phyloP scores from a whole-genome alignment of 2,113 vertebrate genomes.

The Dasypus novemcinctus region DNA sequence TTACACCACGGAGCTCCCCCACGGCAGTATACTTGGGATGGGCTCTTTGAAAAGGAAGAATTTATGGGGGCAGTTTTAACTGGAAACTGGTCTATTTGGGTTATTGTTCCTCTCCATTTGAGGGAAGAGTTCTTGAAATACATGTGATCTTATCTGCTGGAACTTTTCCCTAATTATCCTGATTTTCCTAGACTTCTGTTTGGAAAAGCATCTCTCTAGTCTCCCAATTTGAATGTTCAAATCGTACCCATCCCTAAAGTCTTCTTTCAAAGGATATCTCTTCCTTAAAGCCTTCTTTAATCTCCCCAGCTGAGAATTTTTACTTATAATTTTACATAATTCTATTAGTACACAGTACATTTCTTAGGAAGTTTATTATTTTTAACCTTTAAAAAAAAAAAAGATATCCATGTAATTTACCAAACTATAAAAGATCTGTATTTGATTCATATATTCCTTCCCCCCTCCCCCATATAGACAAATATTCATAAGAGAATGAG shows the following conservation, averaged over 20 bases:
- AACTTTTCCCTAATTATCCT: constrained; percentile 26
- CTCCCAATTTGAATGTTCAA: neutral
- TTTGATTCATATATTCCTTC: neutral
- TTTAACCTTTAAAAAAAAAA: neutral
- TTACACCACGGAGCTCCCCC: neutral
- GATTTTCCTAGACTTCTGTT: neutral
- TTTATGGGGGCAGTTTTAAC: neutral
- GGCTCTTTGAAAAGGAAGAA: neutral
- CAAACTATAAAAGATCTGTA: neutral
- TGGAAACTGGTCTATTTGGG: neutral
- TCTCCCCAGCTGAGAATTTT: neutral
- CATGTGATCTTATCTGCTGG: neutral
- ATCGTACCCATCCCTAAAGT: constrained; percentile 11
- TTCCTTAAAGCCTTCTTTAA: neutral
- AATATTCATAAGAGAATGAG: neutral
- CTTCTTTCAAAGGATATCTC: neutral
- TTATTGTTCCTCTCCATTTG: neutral
- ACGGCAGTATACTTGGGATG: neutral
- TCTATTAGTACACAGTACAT: neutral
- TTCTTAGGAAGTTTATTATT: neutral
- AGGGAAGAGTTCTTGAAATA: neutral
- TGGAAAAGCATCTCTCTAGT: neutral
- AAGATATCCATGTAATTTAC: neutral
- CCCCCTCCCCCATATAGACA: neutral
- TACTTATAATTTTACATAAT: neutral